Conservation (phyloP, 2,797 vertebrate species). For the Bradypus variegatus region DNA sequence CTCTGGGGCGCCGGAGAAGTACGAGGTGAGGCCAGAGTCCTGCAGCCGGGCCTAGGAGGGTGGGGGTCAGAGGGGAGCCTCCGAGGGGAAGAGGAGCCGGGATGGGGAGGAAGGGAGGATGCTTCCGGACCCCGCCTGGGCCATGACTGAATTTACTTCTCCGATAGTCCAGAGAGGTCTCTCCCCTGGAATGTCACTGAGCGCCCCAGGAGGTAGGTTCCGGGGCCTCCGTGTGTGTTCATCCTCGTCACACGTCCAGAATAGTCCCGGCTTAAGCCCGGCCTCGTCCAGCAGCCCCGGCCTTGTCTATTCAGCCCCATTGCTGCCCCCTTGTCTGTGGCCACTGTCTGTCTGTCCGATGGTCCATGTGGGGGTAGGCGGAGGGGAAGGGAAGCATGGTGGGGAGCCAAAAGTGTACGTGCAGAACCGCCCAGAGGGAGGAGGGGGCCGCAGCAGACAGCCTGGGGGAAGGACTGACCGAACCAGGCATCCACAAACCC, state of each 20-base stretch:
- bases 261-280: not conserved
- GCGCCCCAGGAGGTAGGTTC: slow-evolving; percentile 69
- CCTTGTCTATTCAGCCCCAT: not conserved
- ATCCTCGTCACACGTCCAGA: not conserved
- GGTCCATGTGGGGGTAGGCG: not conserved
- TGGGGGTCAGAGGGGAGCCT: not conserved
- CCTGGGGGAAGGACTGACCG: not conserved
- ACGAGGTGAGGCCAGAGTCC: slow-evolving; percentile 63
- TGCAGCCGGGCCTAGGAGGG: too few relatives aligned
- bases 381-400: rapidly evolving
- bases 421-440: not conserved
- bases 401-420: not conserved
- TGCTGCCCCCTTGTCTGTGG: slow-evolving; percentile 28
- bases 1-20: slow-evolving; percentile 69
- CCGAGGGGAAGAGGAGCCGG: not conserved
- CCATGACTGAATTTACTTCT: slow-evolving; percentile 72
- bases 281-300: not conserved
- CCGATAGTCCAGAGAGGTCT: slow-evolving; percentile 72
- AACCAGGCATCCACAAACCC: not conserved
- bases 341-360: slow-evolving; percentile 22
- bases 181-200: slow-evolving; percentile 69
- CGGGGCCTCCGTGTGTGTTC: slow-evolving; percentile 53
- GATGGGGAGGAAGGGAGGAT: not conserved
- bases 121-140: not conserved
- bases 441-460: not conserved